These are phyloP conservation scores for Eristalinus aeneus DNA, from an alignment of 2,888 invertebrate species.

Conservation along the genomic window DNA sequence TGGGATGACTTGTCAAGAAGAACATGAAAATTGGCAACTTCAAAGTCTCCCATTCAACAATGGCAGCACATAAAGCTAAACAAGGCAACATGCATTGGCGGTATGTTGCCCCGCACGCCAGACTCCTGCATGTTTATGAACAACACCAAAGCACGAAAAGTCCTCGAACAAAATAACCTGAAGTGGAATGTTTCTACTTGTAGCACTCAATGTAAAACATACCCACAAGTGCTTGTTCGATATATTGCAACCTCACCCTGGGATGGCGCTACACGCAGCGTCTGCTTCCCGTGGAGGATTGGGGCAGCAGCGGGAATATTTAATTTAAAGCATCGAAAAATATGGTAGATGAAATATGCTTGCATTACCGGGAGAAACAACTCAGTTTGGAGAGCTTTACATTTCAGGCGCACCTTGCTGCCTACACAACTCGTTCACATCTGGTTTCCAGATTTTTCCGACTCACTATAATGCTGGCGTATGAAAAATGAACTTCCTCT, in stretches of 20 bases:
- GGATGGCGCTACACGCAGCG: neutral
- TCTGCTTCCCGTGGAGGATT: neutral
- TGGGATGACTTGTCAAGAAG: neutral
- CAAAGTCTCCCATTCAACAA: neutral
- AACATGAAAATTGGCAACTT: neutral
- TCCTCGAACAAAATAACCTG: neutral
- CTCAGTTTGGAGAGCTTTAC: neutral
- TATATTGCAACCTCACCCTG: neutral
- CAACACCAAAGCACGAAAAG: neutral
- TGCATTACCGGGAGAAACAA: neutral
- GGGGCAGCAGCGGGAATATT: neutral
- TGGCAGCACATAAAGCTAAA: neutral
- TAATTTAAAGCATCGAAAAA: neutral
- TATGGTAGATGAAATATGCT: neutral
- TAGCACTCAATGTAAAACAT: constrained; percentile 5
- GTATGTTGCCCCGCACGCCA: neutral
- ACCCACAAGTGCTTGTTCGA: neutral
- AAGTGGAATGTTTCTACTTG: constrained; percentile 1
- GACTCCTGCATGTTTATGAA: neutral
- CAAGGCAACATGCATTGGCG: neutral
- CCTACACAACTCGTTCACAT: too few relatives aligned
- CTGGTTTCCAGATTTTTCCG: too few relatives aligned
- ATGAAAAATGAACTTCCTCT: too few relatives aligned
- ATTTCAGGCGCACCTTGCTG: neutral
- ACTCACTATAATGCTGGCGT: too few relatives aligned